A percentile compares a stretch with the other conserved stretches of the same genome.
These are phyloP conservation scores for Chelmon rostratus DNA, from an alignment of 2,797 vertebrate species.

Conservation along the genomic window DNA sequence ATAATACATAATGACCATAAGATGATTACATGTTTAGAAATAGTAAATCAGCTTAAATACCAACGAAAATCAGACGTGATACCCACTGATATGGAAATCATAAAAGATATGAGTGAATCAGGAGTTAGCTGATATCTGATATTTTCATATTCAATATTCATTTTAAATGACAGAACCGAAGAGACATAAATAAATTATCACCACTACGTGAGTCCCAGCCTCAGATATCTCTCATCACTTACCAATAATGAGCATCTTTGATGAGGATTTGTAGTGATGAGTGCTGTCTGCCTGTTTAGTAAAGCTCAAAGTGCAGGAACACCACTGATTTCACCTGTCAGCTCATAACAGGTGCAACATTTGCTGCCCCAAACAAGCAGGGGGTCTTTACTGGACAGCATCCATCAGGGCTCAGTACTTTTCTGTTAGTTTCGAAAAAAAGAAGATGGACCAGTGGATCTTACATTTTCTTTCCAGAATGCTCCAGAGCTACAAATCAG, in stretches of 20 bases:
- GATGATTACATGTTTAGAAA: no score
- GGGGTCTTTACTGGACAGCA: background rate
- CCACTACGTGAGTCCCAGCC: no score
- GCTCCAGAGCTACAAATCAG: constrained; percentile 11
- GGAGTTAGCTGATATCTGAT: no score
- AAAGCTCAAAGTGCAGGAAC: background rate
- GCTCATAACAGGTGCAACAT: background rate
- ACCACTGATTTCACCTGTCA: background rate
- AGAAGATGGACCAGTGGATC: background rate
- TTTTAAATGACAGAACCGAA: no score
- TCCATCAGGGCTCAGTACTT: background rate
- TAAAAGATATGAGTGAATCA: background rate
- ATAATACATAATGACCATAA: no score
- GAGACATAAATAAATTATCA: no score
- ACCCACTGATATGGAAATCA: background rate
- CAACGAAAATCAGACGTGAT: background rate
- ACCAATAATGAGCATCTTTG: background rate
- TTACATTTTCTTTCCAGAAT: constrained; percentile 44
- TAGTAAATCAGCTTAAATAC: background rate
- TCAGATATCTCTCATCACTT: no score
- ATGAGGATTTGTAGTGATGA: background rate
- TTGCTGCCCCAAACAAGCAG: background rate
- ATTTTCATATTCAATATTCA: no score
- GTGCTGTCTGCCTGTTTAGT: background rate
- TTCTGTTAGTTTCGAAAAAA: background rate